Evolutionary conservation across 2,888 invertebrate genomes (phyloP), one percentile per base, ranked within the genome.

Genomic region (Hoplodrina ambigua): DNA sequence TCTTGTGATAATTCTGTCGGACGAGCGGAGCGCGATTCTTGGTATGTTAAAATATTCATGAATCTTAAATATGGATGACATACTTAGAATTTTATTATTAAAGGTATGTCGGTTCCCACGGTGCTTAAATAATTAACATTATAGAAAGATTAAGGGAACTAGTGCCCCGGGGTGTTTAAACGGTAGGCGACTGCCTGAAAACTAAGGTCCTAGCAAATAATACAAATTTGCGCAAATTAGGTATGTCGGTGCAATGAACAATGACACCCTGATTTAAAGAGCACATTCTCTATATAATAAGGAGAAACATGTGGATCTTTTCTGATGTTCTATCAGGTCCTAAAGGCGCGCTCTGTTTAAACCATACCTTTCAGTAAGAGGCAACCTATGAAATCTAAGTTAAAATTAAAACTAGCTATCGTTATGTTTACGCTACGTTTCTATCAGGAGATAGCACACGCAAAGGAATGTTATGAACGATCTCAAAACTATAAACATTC

Each of bases 401-500:
- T 10, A 44, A 46, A 46, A 46, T 17, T 46, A 44, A 4, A 44
- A 44, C 2, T 25, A 25, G 2, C 25, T 25, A 25, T 25, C 25
- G 25, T 25, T 25, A 25, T 25, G 25, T 25, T 25, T 17, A 5
- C 17, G 5, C 46, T 17, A 4, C 46, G 17, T 17, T 15, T 46
- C 46, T 46, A 60, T 69, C 20, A 25, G 56, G 20, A 17, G 78
- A 82, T 72, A 72, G 69, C 30, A 67, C 19, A 41, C 30, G 67
- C 13, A 49, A 60, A 65, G 57, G 30, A 60, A 68, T 69, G 55
- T 77, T 59, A 56, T 60, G 67, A 66, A 56, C 57, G 49, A 3
- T 59, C 33, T 50, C 19, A 49, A 25, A 58, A 67, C 19, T 59
- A 65, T 75, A 74, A 78, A 84, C 69, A 75, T 58, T 61, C 37